Conservation (phyloP, 2,888 invertebrate genomes). For the Alcis repandata region DNA sequence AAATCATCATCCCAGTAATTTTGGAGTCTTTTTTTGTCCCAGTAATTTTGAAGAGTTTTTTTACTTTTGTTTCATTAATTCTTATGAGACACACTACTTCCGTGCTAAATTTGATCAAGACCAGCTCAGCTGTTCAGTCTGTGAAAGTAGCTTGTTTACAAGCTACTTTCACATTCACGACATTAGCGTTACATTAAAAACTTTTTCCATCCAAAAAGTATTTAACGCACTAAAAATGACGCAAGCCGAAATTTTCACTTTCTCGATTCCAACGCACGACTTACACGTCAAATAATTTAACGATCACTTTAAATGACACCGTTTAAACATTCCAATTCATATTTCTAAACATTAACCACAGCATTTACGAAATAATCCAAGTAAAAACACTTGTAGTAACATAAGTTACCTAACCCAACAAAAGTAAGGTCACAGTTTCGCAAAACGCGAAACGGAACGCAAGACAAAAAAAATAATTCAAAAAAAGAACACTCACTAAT, state of each 20-base stretch:
- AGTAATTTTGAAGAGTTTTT: too few species aligned
- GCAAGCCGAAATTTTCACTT: constrained; percentile 31
- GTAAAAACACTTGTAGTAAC: constrained; percentile 43
- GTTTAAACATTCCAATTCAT: constrained; percentile 4
- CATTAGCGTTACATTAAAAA: constrained; percentile 6
- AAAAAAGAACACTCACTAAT: constrained; percentile 65
- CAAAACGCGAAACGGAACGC: constrained; percentile 33
- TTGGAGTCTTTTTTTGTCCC: too few species aligned
- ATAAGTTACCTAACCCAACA: constrained; percentile 28
- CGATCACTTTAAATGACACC: constrained; percentile 24
- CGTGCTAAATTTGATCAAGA: not conserved
- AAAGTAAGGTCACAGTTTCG: constrained; percentile 34
- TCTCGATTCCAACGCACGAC: constrained; percentile 8
- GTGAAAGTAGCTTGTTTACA: too few species aligned
- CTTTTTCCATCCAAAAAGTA: constrained; percentile 13
- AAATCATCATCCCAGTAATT: too few species aligned
- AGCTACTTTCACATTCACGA: too few species aligned
- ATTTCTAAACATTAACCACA: constrained; percentile 10
- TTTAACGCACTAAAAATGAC: constrained; percentile 20
- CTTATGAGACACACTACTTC: not conserved
- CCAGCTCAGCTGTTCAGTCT: not conserved
- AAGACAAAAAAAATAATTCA: constrained; percentile 17
- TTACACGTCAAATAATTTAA: not conserved
- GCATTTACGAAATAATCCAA: constrained; percentile 22
- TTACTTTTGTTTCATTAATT: not conserved